phyloP scores from a whole-genome alignment of 2,797 vertebrate genomes.

The Strix occidentalis region DNA sequence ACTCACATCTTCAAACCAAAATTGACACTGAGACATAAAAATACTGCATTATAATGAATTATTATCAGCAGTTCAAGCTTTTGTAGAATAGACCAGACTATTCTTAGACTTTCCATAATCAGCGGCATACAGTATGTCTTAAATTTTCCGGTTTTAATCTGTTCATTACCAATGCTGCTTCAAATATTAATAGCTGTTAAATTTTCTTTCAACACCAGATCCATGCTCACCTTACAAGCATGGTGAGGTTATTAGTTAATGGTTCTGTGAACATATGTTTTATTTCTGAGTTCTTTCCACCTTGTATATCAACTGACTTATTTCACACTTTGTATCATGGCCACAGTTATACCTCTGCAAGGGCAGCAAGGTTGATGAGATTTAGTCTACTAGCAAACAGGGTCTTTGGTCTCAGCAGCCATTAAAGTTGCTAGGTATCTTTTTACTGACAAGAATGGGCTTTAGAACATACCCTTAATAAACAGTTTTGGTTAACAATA shows the following conservation, averaged over 20 bases:
- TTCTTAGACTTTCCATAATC: not conserved
- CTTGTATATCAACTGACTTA: not conserved
- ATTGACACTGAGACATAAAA: slow-evolving; percentile 82
- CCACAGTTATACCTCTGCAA: not conserved
- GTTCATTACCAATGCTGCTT: not conserved
- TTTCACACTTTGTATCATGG: not conserved
- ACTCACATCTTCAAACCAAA: slow-evolving; percentile 90
- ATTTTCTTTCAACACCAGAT: not conserved
- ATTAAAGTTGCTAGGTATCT: not conserved
- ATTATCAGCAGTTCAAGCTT: not conserved
- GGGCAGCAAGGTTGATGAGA: not conserved
- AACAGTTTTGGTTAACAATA: not conserved
- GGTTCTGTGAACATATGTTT: not conserved
- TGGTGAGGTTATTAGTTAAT: not conserved
- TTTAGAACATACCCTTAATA: not conserved
- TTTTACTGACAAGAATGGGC: not conserved
- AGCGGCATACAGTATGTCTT: not conserved
- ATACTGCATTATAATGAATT: not conserved
- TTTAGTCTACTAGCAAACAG: not conserved
- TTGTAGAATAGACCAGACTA: not conserved
- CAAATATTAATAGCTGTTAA: not conserved
- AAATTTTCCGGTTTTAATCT: not conserved
- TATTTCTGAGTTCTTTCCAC: not conserved
- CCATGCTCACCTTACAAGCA: not conserved
- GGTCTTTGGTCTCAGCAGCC: not conserved